Evolutionary conservation across 2,888 invertebrate genomes (phyloP).

Genomic region (Agriopis marginaria): DNA sequence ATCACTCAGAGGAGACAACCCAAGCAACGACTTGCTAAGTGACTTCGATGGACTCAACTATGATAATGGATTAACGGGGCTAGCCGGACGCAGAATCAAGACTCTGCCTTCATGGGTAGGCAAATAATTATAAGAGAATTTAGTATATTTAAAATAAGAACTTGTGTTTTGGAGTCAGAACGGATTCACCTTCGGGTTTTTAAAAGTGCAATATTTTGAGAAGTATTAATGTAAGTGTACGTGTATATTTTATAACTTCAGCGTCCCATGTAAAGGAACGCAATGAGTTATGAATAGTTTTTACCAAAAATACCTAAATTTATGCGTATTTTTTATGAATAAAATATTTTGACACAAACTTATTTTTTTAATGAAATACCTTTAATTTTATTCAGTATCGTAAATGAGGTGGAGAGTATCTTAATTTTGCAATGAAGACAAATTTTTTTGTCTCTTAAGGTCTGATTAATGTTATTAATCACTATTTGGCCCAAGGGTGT

Average conservation of each 20-base stretch:
- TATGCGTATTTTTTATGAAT: conserved; percentile 17
- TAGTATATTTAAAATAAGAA: not conserved
- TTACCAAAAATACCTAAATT: conserved; percentile 28
- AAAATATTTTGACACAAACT: not conserved
- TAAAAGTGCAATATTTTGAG: conserved; percentile 33
- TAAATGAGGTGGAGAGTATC: too few relatives aligned
- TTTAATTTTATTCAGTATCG: not conserved
- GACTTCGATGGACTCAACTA: conserved; percentile 67
- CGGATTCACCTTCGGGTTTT: conserved; percentile 1
- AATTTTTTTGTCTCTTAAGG: too few relatives aligned
- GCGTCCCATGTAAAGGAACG: not conserved
- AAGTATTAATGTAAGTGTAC: not conserved
- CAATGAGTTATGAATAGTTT: conserved; percentile 14
- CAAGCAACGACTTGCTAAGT: conserved; percentile 71
- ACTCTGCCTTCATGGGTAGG: conserved; percentile 79
- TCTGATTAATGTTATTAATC: too few relatives aligned
- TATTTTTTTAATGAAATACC: not conserved
- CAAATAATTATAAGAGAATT: conserved; percentile 46
- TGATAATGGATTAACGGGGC: conserved; percentile 63
- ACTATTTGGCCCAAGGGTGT: too few relatives aligned
- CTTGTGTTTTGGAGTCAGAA: not conserved
- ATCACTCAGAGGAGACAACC: conserved; percentile 71
- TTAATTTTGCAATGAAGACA: too few relatives aligned
- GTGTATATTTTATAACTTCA: not conserved
- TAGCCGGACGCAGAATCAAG: conserved; percentile 77